Evolutionary conservation across 2,888 invertebrate species (phyloP).

Genomic region (Zele albiditarsus): DNA sequence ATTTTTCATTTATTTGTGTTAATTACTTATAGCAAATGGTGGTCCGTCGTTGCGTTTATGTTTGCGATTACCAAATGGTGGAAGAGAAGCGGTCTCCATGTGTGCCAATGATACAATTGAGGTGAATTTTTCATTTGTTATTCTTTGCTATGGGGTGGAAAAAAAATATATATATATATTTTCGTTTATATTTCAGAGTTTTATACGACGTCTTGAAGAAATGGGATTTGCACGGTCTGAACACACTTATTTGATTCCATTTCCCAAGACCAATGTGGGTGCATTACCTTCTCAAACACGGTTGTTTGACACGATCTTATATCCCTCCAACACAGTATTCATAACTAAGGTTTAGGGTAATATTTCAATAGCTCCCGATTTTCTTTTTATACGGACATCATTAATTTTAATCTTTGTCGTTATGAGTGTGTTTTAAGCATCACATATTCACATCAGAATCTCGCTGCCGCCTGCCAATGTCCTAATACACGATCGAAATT

Average conservation of each 20-base stretch:
- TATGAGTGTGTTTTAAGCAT: not conserved
- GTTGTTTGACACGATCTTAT: conserved; percentile 67
- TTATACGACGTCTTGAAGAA: conserved; percentile 65
- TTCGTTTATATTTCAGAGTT: conserved; percentile 56
- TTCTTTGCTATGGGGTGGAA: conserved; percentile 7
- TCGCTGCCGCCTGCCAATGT: not conserved
- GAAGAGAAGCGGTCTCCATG: conserved; percentile 67
- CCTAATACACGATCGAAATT: not conserved
- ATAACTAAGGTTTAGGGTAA: conserved; percentile 68
- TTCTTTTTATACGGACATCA: conserved; percentile 4
- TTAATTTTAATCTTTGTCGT: not conserved
- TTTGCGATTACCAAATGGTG: conserved; percentile 67
- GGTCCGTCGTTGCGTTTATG: conserved; percentile 66
- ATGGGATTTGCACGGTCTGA: conserved; percentile 67
- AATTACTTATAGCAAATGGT: conserved; percentile 44
- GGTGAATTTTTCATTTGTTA: conserved; percentile 50
- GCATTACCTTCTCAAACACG: conserved; percentile 61
- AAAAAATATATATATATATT: conserved; percentile 13
- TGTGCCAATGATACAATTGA: conserved; percentile 64
- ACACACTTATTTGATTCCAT: conserved; percentile 67
- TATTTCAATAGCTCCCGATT: not conserved
- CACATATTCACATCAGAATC: not conserved
- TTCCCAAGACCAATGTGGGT: conserved; percentile 68
- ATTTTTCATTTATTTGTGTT: not conserved
- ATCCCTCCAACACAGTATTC: conserved; percentile 70